These are phyloP conservation scores for Pseudomyrmex flavicornis DNA, from an alignment of 1,140 invertebrate species.

Conservation along the genomic window DNA sequence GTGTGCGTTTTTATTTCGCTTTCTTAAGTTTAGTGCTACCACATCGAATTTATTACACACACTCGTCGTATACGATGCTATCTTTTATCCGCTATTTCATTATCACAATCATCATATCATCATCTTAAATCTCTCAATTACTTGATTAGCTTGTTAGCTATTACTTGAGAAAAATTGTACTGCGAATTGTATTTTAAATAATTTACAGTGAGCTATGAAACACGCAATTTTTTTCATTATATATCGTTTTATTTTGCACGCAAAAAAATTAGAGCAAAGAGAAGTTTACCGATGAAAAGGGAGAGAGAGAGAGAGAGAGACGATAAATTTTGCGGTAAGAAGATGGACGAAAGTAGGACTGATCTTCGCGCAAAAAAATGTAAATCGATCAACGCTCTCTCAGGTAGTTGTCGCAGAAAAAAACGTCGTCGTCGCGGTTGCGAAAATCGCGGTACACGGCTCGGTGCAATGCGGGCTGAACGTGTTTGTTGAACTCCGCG, in stretches of 20 bases:
- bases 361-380: slow-evolving; percentile 9
- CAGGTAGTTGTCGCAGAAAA: slow-evolving; percentile 15
- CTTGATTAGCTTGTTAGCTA: neutral
- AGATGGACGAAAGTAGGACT: slow-evolving; percentile 5
- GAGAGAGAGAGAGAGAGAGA: neutral
- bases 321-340: neutral
- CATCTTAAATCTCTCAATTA: slow-evolving; percentile 14
- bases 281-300: neutral
- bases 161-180: neutral
- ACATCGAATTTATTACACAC: neutral
- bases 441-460: slow-evolving; percentile 33
- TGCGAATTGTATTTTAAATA: neutral
- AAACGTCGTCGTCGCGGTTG: neutral
- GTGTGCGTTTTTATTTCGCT: neutral
- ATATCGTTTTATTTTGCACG: neutral
- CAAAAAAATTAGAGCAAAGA: neutral
- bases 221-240: neutral
- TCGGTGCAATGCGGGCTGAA: slow-evolving; percentile 15
- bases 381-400: slow-evolving; percentile 34
- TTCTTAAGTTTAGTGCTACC: slow-evolving; percentile 1
- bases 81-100: neutral
- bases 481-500: slow-evolving; percentile 31
- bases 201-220: neutral
- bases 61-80: neutral
- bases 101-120: neutral